phyloP scores from a whole-genome alignment of 2,888 invertebrate genomes.

The Heteromurus nitidus region DNA sequence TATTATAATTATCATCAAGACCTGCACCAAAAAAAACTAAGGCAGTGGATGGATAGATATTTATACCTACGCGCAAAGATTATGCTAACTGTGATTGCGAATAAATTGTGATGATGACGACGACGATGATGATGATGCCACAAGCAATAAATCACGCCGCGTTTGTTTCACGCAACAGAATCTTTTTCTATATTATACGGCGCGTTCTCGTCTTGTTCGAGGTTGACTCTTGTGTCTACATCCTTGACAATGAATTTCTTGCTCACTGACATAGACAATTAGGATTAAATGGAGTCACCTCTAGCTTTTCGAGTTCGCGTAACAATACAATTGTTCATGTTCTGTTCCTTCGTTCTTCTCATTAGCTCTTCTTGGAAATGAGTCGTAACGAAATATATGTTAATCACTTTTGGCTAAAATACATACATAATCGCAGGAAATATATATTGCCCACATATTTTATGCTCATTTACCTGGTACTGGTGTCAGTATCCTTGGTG shows the following conservation, averaged over 20 bases:
- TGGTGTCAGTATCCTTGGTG: no score
- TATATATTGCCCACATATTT: no score
- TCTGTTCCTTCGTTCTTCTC: no score
- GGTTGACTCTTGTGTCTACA: slow-evolving; percentile 62
- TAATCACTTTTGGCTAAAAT: no score
- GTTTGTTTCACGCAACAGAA: slow-evolving; percentile 26
- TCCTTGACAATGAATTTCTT: slow-evolving; percentile 63
- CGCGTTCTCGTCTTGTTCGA: slow-evolving; percentile 42
- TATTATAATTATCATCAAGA: slow-evolving; percentile 53
- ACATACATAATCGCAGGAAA: no score
- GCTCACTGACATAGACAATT: background rate
- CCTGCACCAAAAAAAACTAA: slow-evolving; percentile 25
- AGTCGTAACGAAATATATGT: no score
- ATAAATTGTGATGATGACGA: slow-evolving; percentile 26
- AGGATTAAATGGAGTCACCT: no score
- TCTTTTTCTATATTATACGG: background rate
- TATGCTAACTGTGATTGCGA: slow-evolving; percentile 29
- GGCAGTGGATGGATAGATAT: no score
- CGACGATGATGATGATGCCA: slow-evolving; percentile 52
- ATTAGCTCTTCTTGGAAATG: no score
- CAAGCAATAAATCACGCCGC: slow-evolving; percentile 53
- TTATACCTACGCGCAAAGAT: slow-evolving; percentile 28
- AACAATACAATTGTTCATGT: no score
- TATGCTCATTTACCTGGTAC: no score
- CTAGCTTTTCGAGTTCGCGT: no score